These are phyloP conservation scores for Lepidurus packardi DNA, from an alignment of 1,140 invertebrate species.

Conservation along the genomic window DNA sequence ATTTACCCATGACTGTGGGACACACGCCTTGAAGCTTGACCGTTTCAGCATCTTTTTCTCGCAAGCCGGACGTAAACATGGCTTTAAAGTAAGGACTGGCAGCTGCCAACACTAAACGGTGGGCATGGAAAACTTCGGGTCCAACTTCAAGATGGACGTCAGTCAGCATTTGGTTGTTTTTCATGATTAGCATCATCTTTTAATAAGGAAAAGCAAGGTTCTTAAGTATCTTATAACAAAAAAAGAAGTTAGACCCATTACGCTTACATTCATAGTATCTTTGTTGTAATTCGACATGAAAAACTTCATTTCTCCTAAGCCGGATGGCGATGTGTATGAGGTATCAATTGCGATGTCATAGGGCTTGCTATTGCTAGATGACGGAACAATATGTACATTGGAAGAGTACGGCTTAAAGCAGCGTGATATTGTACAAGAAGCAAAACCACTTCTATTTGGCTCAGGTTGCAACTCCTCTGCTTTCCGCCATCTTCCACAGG, in stretches of 20 bases:
- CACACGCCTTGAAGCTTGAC: constrained; percentile 81
- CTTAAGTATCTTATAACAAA: background rate
- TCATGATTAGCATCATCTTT: constrained; percentile 81
- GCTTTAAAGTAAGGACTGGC: constrained; percentile 94
- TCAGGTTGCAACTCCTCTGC: constrained; percentile 1
- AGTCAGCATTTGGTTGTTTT: constrained; percentile 79
- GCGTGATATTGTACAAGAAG: background rate
- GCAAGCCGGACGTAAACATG: constrained; percentile 84
- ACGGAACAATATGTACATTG: constrained; percentile 11
- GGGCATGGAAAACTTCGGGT: constrained; percentile 75
- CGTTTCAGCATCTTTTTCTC: constrained; percentile 76
- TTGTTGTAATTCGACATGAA: constrained; percentile 76
- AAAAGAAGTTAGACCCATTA: background rate
- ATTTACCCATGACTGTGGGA: constrained; percentile 71
- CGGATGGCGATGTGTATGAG: constrained; percentile 11
- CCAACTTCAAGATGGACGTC: constrained; percentile 82
- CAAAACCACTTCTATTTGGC: background rate
- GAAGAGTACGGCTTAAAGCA: background rate
- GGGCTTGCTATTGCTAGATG: constrained; percentile 13
- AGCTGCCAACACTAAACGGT: constrained; percentile 84
- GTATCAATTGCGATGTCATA: constrained; percentile 10
- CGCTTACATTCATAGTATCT: constrained; percentile 66
- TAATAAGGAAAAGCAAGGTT: constrained; percentile 36
- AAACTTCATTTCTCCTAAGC: constrained; percentile 72
- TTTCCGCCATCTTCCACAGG: background rate